phyloP scores from a whole-genome alignment of 1,140 invertebrate genomes.

The Sarcophaga peregrina region DNA sequence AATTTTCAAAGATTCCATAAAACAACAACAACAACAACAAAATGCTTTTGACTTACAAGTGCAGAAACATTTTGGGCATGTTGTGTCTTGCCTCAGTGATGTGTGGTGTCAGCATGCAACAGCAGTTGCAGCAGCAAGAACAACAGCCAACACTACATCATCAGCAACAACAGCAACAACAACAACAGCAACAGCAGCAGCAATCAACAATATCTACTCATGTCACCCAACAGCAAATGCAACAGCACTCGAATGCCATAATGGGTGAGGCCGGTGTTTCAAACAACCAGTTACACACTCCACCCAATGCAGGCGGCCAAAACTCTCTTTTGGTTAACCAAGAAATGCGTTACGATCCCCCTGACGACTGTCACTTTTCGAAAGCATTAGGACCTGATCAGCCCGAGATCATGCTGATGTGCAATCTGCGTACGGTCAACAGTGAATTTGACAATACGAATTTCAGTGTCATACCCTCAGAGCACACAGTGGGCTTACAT shows the following conservation, averaged over 20 bases:
- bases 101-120: conserved; percentile 40
- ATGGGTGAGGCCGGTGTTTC: conserved; percentile 63
- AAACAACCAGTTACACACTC: conserved; percentile 56
- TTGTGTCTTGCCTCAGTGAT: neutral
- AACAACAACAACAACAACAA: conserved; percentile 28
- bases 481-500: conserved; percentile 82
- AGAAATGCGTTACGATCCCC: conserved; percentile 75
- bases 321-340: conserved; percentile 49
- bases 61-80: conserved; percentile 22
- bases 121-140: conserved; percentile 35
- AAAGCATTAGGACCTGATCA: conserved; percentile 54
- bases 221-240: conserved; percentile 48
- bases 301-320: conserved; percentile 51
- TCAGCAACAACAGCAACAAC: conserved; percentile 40
- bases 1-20: neutral
- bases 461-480: conserved; percentile 85
- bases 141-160: conserved; percentile 42
- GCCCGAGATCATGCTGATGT: conserved; percentile 81
- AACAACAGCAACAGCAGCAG: conserved; percentile 40
- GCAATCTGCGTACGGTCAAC: conserved; percentile 82
- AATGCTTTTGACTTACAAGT: conserved; percentile 32
- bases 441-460: conserved; percentile 88
- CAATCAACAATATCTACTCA: conserved; percentile 33
- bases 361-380: conserved; percentile 77
- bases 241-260: conserved; percentile 61